Conservation (phyloP, 2,113 vertebrate species). For the Ascaphus truei region DNA sequence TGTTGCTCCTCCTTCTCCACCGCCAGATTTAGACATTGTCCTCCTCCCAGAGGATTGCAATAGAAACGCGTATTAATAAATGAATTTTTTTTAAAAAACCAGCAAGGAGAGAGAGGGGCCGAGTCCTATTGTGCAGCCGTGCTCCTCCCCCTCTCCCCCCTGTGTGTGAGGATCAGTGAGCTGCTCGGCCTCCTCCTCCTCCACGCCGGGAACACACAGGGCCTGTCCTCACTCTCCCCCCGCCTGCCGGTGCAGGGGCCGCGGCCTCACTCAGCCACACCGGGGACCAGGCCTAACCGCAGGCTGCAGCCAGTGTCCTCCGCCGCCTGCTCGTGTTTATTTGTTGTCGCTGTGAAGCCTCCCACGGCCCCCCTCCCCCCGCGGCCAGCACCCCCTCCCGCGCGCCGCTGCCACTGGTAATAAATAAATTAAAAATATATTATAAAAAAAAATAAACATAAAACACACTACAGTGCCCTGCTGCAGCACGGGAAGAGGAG, state of each 20-base stretch:
- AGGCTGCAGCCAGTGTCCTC: background rate
- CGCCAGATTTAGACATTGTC: slow-evolving; percentile 85
- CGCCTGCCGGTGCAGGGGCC: background rate
- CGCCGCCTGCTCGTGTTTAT: no score
- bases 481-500: background rate
- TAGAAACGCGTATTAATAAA: slow-evolving; percentile 29
- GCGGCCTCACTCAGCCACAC: background rate
- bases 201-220: background rate
- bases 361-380: no score
- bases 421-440: background rate
- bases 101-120: background rate
- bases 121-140: slow-evolving; percentile 8
- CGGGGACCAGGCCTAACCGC: background rate
- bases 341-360: no score
- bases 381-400: no score
- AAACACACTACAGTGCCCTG: background rate
- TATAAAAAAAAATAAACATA: background rate
- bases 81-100: slow-evolving; percentile 25
- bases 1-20: slow-evolving; percentile 74
- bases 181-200: background rate
- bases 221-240: background rate
- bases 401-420: no score
- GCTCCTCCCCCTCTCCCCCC: no score
- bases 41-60: background rate
- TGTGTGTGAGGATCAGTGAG: no score